These are phyloP conservation scores for Erinaceus europaeus DNA, from an alignment of 2,113 vertebrate species.

Conservation along the genomic window DNA sequence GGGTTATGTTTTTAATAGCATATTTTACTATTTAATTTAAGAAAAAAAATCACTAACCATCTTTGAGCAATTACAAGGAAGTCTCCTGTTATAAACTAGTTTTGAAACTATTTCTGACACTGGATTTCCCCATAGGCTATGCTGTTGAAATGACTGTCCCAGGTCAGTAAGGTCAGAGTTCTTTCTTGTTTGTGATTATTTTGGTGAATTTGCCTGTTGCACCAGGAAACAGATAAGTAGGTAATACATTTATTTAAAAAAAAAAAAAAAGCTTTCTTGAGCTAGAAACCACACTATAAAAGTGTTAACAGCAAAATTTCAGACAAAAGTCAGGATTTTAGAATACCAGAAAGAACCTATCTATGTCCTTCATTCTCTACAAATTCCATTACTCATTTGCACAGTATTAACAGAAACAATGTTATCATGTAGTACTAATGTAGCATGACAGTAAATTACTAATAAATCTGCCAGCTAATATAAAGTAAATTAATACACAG, in stretches of 20 bases:
- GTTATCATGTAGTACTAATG: slow-evolving; percentile 71
- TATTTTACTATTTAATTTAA: background rate
- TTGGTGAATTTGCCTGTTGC: background rate
- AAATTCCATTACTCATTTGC: slow-evolving; percentile 61
- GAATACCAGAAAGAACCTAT: background rate
- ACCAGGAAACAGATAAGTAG: background rate
- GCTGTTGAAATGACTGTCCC: background rate
- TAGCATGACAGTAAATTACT: slow-evolving; percentile 69
- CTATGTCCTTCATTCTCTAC: background rate
- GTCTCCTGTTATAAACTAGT: background rate
- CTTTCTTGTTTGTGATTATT: background rate
- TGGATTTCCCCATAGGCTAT: background rate
- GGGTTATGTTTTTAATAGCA: background rate
- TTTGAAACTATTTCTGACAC: background rate
- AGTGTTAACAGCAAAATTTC: background rate
- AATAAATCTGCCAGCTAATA: slow-evolving; percentile 73
- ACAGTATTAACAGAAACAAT: slow-evolving; percentile 69
- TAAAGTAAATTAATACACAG: slow-evolving; percentile 58
- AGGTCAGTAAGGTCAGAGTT: background rate
- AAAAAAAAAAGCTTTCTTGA: background rate
- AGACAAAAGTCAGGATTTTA: background rate
- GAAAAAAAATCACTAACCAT: background rate
- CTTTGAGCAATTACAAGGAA: background rate
- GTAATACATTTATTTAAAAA: background rate
- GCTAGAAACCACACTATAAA: background rate